Evolutionary conservation across 2,797 vertebrate genomes (phyloP), one percentile per base, ranked within the genome.

Genomic region (Brotula barbata): DNA sequence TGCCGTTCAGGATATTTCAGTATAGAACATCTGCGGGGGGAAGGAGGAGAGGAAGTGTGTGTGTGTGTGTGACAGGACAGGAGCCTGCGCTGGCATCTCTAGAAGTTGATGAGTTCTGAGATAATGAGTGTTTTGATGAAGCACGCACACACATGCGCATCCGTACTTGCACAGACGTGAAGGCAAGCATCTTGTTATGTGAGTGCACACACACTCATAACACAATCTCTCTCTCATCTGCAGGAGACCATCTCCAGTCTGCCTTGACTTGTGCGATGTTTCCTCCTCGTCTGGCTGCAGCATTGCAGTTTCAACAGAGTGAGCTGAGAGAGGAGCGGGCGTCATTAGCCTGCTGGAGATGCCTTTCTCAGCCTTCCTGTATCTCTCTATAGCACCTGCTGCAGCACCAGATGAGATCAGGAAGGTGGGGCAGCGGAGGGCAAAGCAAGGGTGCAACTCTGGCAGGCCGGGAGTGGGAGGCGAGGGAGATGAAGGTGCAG

Each of bases 311-410:
- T 80, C 64, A 69, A 66, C 65, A 62, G 43, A 33, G 73, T 9
- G 71, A 71, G 72, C 64, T 12, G 69, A 68, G 71, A 66, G 60
- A 70, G 67, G 70, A 77, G 76, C 73, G 61, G 83, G 62, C 78
- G 58, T 88, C 86, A 88, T 88, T 85, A 87, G 77, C 75, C 77
- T 19, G 72, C 82, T 73, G 80, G 81, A 89, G 86, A 84, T 80
- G 82, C 84, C 83, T 85, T 75, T 77, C 82, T 82, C 85, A 77
- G 67, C 73, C 78, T 65, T 46, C 67, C 83, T 86, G 83, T 91
- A 91, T 92, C 90, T 90, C 85, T 57, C 59, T 68, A 51, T 64
- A 87, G 85, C 91, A 92, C 88, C 87, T 91, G 90, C 86, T 90
- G 66, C 41, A 60, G 87, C 81, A 82, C 77, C 75, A 88, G 90